phyloP scores from a whole-genome alignment of 2,113 vertebrate species.

The Mobula birostris region DNA sequence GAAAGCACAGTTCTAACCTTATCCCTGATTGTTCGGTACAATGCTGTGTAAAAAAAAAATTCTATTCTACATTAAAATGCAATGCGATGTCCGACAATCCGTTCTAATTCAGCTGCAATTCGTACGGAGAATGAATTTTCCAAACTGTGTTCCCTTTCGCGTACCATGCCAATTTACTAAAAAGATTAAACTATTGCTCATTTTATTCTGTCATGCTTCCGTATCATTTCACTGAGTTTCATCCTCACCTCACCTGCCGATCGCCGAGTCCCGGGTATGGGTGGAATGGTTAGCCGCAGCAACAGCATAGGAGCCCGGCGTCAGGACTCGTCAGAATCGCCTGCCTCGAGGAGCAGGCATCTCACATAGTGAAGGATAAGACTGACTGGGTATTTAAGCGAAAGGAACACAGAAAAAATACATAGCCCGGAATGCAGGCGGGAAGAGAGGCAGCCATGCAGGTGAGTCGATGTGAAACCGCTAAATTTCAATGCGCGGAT shows the following conservation, averaged over 20 bases:
- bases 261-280: background rate
- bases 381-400: background rate
- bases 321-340: background rate
- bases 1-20: background rate
- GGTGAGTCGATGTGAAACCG: background rate
- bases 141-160: background rate
- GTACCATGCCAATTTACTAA: background rate
- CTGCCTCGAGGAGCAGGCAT: background rate
- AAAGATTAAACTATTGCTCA: background rate
- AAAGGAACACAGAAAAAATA: background rate
- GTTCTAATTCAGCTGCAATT: background rate
- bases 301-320: background rate
- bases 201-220: background rate
- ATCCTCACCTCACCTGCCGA: slow-evolving; percentile 15
- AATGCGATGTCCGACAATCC: background rate
- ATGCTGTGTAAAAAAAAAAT: background rate
- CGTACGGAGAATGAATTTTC: background rate
- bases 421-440: background rate
- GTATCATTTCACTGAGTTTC: background rate
- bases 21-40: background rate
- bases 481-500: background rate
- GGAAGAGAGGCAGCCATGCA: background rate
- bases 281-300: background rate
- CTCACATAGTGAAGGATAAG: background rate
- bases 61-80: background rate